Conservation (phyloP, 1,140 invertebrate species). For the Campoletis sonorensis region DNA sequence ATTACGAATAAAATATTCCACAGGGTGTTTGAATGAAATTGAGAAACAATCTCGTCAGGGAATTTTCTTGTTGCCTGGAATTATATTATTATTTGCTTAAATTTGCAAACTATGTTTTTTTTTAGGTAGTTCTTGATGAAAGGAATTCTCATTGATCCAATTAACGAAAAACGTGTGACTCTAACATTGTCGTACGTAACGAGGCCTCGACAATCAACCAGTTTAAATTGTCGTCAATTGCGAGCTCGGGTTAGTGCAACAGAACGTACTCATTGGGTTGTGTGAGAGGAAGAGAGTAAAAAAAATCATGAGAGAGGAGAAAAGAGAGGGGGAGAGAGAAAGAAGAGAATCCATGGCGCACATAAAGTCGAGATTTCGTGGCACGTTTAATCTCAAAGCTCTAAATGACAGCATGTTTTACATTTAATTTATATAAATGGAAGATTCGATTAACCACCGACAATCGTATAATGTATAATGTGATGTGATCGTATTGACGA, state of each 20-base stretch:
- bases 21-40: too few species aligned
- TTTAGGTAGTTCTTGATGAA: not conserved
- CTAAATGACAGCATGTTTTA: not conserved
- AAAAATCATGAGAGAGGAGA: not conserved
- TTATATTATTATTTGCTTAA: not conserved
- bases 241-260: constrained; percentile 7
- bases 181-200: constrained; percentile 25
- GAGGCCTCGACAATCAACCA: not conserved
- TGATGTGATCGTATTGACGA: constrained; percentile 1
- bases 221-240: constrained; percentile 28
- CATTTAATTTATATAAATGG: not conserved
- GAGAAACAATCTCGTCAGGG: too few species aligned
- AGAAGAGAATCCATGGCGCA: not conserved
- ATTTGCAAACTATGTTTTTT: not conserved
- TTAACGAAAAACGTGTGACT: constrained; percentile 23
- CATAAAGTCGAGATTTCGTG: constrained; percentile 16
- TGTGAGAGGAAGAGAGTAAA: not conserved
- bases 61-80: not conserved
- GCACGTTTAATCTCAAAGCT: not conserved
- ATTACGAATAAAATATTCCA: too few species aligned
- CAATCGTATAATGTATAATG: not conserved
- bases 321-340: not conserved
- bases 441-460: constrained; percentile 23
- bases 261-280: not conserved
- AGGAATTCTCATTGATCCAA: constrained; percentile 7